Evolutionary conservation across 1,140 invertebrate genomes (phyloP).

Genomic region (Ylistrum balloti): DNA sequence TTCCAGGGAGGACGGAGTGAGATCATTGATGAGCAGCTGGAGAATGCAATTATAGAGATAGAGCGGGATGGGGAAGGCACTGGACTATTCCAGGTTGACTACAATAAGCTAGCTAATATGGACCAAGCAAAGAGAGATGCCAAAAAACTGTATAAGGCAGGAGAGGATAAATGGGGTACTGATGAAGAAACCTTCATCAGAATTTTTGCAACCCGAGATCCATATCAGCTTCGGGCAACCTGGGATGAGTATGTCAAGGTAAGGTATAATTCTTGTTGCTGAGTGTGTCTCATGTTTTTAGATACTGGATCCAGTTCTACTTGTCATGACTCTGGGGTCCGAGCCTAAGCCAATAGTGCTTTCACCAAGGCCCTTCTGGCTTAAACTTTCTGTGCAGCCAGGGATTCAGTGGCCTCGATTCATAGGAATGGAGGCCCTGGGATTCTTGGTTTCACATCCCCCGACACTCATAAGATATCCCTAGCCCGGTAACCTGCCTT

Average conservation of each 20-base stretch:
- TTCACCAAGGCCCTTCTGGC: too few relatives aligned
- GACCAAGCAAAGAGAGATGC: constrained; percentile 72
- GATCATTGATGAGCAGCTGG: constrained; percentile 64
- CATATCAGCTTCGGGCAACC: constrained; percentile 76
- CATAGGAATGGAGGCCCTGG: too few relatives aligned
- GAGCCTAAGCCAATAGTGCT: too few relatives aligned
- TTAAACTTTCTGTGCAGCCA: too few relatives aligned
- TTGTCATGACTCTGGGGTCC: too few relatives aligned
- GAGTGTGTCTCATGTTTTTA: too few relatives aligned
- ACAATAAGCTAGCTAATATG: constrained; percentile 68
- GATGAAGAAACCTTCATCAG: constrained; percentile 82
- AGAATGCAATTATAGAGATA: constrained; percentile 75
- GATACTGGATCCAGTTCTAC: too few relatives aligned
- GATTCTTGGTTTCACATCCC: too few relatives aligned
- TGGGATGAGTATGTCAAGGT: constrained; percentile 81
- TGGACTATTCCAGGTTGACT: constrained; percentile 78
- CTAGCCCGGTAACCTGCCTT: too few relatives aligned
- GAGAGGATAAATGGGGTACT: constrained; percentile 83
- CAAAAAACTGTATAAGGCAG: constrained; percentile 76
- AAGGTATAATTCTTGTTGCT: too few relatives aligned
- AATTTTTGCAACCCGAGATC: constrained; percentile 75
- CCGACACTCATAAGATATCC: too few relatives aligned
- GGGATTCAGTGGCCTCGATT: too few relatives aligned
- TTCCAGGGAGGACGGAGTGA: constrained; percentile 72
- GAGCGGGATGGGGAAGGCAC: constrained; percentile 67